These are phyloP conservation scores for Papilio glaucus DNA, from an alignment of 1,140 invertebrate species.

Conservation along the genomic window DNA sequence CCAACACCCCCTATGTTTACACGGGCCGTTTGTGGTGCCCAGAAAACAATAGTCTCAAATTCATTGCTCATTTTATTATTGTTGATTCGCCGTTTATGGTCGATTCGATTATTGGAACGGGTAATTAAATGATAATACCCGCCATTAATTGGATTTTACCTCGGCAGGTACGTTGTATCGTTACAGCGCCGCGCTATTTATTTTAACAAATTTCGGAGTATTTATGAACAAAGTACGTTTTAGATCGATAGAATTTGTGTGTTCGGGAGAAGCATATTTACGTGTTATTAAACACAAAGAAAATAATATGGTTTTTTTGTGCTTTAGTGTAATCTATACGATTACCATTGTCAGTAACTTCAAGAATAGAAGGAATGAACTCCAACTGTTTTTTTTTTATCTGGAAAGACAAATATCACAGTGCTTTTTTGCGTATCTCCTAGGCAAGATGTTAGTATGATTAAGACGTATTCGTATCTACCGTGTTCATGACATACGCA, in stretches of 20 bases:
- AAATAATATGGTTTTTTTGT: too few species aligned
- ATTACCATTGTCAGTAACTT: too few species aligned
- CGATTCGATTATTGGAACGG: slow-evolving; percentile 81
- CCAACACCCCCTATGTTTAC: slow-evolving; percentile 76
- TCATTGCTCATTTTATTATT: slow-evolving; percentile 84
- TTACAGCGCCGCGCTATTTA: slow-evolving; percentile 67
- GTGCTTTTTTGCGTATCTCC: too few species aligned
- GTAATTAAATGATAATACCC: slow-evolving; percentile 83
- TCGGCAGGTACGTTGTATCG: slow-evolving; percentile 60
- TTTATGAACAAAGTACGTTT: slow-evolving; percentile 31
- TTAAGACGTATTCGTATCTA: too few species aligned
- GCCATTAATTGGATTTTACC: slow-evolving; percentile 82
- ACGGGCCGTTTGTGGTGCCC: slow-evolving; percentile 80
- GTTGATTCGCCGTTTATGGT: slow-evolving; percentile 81
- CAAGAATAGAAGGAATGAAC: neutral
- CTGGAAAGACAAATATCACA: too few species aligned
- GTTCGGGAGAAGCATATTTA: neutral
- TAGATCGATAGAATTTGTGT: slow-evolving; percentile 26
- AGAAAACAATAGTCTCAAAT: slow-evolving; percentile 83
- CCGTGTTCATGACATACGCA: too few species aligned
- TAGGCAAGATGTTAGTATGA: too few species aligned
- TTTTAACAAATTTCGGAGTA: slow-evolving; percentile 45
- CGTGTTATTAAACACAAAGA: neutral
- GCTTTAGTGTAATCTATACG: too few species aligned
- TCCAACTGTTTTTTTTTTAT: too few species aligned